phyloP scores from a whole-genome alignment of 1,140 invertebrate species.

The Uloborus diversus region DNA sequence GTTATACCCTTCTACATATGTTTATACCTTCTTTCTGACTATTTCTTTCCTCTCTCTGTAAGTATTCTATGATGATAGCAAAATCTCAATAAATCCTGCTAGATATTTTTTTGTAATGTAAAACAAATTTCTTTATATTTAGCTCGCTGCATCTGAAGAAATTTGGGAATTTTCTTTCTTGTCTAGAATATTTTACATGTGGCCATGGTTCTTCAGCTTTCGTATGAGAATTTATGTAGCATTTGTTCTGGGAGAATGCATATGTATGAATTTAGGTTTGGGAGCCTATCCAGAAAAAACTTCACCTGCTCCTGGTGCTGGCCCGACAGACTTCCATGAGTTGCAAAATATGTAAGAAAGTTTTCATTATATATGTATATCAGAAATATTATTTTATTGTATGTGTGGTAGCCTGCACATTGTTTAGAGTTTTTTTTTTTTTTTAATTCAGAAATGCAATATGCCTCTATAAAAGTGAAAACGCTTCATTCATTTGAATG shows the following conservation, averaged over 20 bases:
- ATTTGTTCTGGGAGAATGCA: constrained; percentile 50
- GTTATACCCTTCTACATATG: constrained; percentile 35
- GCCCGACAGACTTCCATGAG: constrained; percentile 19
- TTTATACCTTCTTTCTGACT: constrained; percentile 32
- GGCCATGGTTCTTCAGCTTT: constrained; percentile 50
- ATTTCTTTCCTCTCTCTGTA: constrained; percentile 44
- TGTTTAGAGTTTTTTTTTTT: too few relatives aligned
- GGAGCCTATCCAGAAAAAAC: constrained; percentile 42
- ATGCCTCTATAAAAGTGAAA: too few relatives aligned
- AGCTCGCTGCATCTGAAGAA: constrained; percentile 38
- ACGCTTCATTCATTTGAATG: too few relatives aligned
- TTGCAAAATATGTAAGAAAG: constrained; percentile 19
- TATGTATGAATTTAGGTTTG: constrained; percentile 33
- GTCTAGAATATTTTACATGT: constrained; percentile 28
- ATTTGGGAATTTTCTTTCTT: constrained; percentile 40
- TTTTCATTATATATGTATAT: not conserved
- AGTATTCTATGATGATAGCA: constrained; percentile 15
- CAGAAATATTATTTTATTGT: too few relatives aligned
- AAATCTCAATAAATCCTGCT: not conserved
- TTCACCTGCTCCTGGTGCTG: constrained; percentile 27
- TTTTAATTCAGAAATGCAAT: too few relatives aligned
- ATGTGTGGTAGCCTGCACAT: too few relatives aligned
- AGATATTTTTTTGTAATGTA: not conserved
- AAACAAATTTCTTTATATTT: not conserved
- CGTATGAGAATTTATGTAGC: constrained; percentile 44